Evolutionary conservation across 1,140 invertebrate genomes (phyloP).

Genomic region (Lithobius niger): DNA sequence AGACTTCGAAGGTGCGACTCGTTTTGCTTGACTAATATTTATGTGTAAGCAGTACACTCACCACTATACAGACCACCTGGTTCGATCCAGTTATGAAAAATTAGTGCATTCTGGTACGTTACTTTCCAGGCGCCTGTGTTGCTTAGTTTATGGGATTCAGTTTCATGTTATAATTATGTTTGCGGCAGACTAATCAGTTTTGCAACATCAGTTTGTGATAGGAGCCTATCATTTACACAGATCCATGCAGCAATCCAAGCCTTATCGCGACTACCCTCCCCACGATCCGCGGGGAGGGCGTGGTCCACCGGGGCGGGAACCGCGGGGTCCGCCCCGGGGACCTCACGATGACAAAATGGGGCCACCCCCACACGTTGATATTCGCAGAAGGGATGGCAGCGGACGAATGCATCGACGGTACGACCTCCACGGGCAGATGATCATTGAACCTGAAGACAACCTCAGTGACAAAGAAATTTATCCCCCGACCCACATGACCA

Average conservation of each 20-base stretch:
- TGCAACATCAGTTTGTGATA: too few species aligned
- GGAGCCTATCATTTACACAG: too few species aligned
- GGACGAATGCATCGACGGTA: conserved; percentile 22
- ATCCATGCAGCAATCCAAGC: neutral
- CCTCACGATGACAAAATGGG: conserved; percentile 18
- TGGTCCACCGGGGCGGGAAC: conserved; percentile 3
- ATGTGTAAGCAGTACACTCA: too few species aligned
- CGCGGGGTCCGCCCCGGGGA: conserved; percentile 19
- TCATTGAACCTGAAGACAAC: conserved; percentile 73
- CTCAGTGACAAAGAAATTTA: conserved; percentile 71
- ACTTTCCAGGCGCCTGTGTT: too few species aligned
- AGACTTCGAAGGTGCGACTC: too few species aligned
- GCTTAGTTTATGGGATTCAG: too few species aligned
- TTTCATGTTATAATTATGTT: too few species aligned
- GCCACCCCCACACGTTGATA: neutral
- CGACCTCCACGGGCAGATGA: conserved; percentile 34
- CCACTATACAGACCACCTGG: too few species aligned
- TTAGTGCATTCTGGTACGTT: too few species aligned
- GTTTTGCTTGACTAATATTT: too few species aligned
- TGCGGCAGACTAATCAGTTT: too few species aligned
- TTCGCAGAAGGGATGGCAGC: conserved; percentile 15
- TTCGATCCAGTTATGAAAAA: too few species aligned
- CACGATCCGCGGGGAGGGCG: conserved; percentile 17
- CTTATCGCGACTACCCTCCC: neutral
- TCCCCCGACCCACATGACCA: conserved; percentile 28